Conservation (phyloP, 1,140 invertebrate genomes). For the Papilio dardanus region DNA sequence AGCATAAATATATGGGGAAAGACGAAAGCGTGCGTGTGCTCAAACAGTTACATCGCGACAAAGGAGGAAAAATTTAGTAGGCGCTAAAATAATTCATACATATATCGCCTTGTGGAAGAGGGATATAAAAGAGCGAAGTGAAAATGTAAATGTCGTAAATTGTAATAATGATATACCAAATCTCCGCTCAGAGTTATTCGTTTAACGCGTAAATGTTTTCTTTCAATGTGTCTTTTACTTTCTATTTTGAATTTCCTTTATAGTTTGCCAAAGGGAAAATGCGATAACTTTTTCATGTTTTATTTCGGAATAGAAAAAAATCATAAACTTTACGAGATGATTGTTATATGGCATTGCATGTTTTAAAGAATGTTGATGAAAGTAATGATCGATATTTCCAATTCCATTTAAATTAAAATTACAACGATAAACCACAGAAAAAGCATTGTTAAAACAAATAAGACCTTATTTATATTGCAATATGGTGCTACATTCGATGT, state of each 20-base stretch:
- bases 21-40: background rate
- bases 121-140: conserved; percentile 31
- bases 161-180: conserved; percentile 37
- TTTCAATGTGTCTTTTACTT: conserved; percentile 24
- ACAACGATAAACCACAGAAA: background rate
- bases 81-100: conserved; percentile 35
- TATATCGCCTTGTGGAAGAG: conserved; percentile 33
- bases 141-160: conserved; percentile 38
- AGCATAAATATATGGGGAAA: background rate
- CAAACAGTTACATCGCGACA: conserved; percentile 1
- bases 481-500: background rate
- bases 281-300: background rate
- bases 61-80: conserved; percentile 28
- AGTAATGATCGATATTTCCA: background rate
- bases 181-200: conserved; percentile 28
- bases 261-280: background rate
- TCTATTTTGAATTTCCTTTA: conserved; percentile 25
- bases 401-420: background rate
- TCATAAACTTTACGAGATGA: background rate
- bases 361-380: background rate
- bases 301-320: background rate
- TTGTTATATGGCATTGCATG: background rate
- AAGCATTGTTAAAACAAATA: background rate
- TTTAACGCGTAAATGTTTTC: conserved; percentile 33
- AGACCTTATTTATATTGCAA: background rate